Percentiles rank a stretch among this genome's conserved stretches.
Evolutionary conservation across 2,113 vertebrate species (phyloP).

Genomic region (Peromyscus polionotus): DNA sequence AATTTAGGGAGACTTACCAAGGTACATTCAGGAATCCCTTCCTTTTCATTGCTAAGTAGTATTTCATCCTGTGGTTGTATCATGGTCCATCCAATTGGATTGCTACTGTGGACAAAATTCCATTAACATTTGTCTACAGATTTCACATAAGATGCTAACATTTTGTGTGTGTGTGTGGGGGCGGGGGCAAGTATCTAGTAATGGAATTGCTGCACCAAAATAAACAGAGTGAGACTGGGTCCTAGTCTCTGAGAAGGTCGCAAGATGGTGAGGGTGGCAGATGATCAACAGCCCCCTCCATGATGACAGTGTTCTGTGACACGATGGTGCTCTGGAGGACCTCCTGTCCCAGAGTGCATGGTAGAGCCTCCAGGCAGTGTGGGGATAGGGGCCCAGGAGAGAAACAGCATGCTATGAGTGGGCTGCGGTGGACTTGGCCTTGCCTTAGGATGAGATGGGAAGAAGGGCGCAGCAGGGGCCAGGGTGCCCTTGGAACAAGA

Average conservation of each 20-base stretch:
- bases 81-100: background rate
- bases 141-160: background rate
- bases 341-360: no score
- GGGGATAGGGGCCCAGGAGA: background rate
- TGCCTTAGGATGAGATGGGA: background rate
- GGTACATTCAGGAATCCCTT: background rate
- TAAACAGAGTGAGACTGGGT: background rate
- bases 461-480: background rate
- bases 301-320: background rate
- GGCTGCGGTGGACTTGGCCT: background rate
- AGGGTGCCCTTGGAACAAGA: background rate
- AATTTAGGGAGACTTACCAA: background rate
- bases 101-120: background rate
- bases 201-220: background rate
- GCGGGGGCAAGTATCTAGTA: background rate
- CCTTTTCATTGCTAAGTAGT: background rate
- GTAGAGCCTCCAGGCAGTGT: accelerated
- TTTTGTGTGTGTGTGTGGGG: background rate
- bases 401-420: accelerated
- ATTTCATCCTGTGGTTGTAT: background rate
- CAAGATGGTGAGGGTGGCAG: background rate
- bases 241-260: background rate
- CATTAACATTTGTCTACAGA: background rate
- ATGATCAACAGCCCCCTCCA: no score
- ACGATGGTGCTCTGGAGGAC: accelerated